Conservation (phyloP, 2,797 vertebrate genomes). For the Macroramphosus scolopax region DNA sequence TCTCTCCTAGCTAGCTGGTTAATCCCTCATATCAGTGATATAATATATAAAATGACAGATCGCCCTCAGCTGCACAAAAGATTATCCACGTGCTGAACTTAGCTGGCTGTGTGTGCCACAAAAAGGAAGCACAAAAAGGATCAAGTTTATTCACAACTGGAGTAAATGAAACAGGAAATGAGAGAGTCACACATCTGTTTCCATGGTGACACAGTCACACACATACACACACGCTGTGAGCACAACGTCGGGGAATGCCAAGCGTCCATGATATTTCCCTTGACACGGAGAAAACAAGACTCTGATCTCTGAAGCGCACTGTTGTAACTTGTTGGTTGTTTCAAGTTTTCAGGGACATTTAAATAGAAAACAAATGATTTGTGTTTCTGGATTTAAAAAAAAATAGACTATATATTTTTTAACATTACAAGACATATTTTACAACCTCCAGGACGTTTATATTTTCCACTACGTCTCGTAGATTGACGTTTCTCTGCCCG, state of each 20-base stretch:
- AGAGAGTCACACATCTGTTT: constrained; percentile 12
- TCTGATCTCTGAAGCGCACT: constrained; percentile 49
- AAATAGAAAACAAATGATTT: no score
- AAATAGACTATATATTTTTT: no score
- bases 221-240: constrained; percentile 23
- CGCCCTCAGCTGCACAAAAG: constrained; percentile 29
- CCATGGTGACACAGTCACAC: constrained; percentile 15
- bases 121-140: no score
- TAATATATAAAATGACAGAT: background rate
- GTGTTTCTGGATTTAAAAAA: no score
- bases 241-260: no score
- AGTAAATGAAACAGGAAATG: constrained; percentile 1
- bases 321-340: background rate
- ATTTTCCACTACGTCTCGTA: no score
- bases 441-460: no score
- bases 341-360: no score
- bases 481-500: no score
- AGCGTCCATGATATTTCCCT: constrained; percentile 47
- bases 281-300: constrained; percentile 25
- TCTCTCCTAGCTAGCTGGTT: constrained; percentile 20
- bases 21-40: constrained; percentile 52
- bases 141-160: no score
- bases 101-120: background rate
- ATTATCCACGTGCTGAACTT: constrained; percentile 14
- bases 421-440: no score